A percentile compares a stretch with the other conserved stretches of the same genome.
phyloP scores from a whole-genome alignment of 2,797 vertebrate species.

The Staurois parvus region DNA sequence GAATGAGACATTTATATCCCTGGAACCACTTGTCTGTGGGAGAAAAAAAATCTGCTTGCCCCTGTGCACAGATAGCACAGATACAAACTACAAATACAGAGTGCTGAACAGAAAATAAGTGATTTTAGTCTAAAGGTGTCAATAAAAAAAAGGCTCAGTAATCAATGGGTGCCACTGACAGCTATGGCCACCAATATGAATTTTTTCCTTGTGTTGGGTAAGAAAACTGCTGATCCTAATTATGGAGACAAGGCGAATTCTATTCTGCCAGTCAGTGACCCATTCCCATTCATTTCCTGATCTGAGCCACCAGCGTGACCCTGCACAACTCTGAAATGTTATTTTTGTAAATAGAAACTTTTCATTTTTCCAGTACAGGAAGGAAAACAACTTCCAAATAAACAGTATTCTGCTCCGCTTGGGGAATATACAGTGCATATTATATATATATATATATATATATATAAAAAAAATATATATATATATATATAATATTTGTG shows the following conservation, averaged over 20 bases:
- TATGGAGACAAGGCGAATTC: constrained; percentile 18
- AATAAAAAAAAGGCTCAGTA: too few relatives aligned
- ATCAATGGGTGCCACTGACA: too few relatives aligned
- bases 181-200: background rate
- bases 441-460: background rate
- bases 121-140: too few relatives aligned
- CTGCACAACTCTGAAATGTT: constrained; percentile 28
- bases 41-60: too few relatives aligned
- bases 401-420: background rate
- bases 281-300: constrained; percentile 46
- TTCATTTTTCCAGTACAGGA: background rate
- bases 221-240: constrained; percentile 48
- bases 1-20: too few relatives aligned
- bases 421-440: too few relatives aligned
- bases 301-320: constrained; percentile 14
- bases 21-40: too few relatives aligned
- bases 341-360: constrained; percentile 45
- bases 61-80: too few relatives aligned
- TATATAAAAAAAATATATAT: background rate
- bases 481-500: too few relatives aligned
- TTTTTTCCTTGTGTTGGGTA: background rate
- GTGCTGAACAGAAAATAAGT: too few relatives aligned
- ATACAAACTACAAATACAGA: too few relatives aligned
- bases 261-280: constrained; percentile 39
- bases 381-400: background rate